These are phyloP conservation scores for Automeris io DNA, from an alignment of 2,888 invertebrate species.

Conservation along the genomic window DNA sequence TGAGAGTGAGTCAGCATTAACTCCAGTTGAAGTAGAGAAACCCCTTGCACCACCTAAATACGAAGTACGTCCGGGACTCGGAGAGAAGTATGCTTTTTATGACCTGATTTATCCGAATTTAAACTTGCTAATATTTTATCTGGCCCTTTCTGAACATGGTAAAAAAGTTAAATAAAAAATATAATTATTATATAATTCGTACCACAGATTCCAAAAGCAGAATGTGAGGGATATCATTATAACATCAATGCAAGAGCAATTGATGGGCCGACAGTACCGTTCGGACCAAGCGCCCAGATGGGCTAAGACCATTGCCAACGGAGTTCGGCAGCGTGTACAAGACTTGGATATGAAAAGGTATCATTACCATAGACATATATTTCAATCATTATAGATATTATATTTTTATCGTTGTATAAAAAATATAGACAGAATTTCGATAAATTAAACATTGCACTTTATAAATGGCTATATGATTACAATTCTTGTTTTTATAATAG, in stretches of 20 bases:
- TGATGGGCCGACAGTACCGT: conserved; percentile 80
- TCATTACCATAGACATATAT: too few species aligned
- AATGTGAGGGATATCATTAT: conserved; percentile 77
- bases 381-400: too few species aligned
- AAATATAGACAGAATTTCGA: too few species aligned
- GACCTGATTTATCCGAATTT: not conserved
- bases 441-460: too few species aligned
- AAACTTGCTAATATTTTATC: not conserved
- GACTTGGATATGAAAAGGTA: conserved; percentile 67
- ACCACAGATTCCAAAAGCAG: conserved; percentile 51
- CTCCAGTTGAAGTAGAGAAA: conserved; percentile 34
- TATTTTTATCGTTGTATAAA: too few species aligned
- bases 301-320: conserved; percentile 80
- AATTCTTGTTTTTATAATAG: too few species aligned
- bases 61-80: conserved; percentile 75
- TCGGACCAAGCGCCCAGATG: conserved; percentile 79
- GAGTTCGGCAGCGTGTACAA: conserved; percentile 76
- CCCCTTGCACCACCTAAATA: conserved; percentile 69
- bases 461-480: too few species aligned
- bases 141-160: too few species aligned
- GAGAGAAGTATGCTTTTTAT: conserved; percentile 64
- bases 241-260: conserved; percentile 79
- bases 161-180: not conserved
- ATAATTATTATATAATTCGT: conserved; percentile 5
- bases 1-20: conserved; percentile 29